Evolutionary conservation across 1,140 invertebrate species (phyloP), one percentile per base, ranked within the genome.

Genomic region (Drosophila simulans): DNA sequence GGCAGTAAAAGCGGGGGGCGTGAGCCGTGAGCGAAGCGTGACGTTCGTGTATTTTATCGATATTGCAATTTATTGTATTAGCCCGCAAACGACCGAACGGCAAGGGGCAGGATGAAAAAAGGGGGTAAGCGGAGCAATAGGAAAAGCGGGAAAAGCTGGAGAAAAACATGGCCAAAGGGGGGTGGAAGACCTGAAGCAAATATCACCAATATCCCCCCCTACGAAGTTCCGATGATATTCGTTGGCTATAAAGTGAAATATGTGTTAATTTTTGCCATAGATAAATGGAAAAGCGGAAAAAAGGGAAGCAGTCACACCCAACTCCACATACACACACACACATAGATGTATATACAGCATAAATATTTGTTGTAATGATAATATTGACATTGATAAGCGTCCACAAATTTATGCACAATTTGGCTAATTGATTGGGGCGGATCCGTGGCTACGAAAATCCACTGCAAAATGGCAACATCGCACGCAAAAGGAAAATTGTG

Each of bases 311-410:
- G 70, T 35, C 77, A 75, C 70, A 53, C 77, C 77, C 77, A 57
- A 8, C 15, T 52, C 5, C 11, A 11, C 15, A 34, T 39, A 35
- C 34, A 51, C 40, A 43, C 10, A 39, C 10, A 37, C 11, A 43
- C 40, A 60, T 43, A 15, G 7, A 45, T 35, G 35, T 17, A 53
- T 27, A 51, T 40, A 45, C 40, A 35, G n/a, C 35, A 62, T 52
- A 77, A 74, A 66, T 85, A 84, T 84, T 89, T 89, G 84, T 84
- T 88, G 69, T 84, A 88, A 89, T 89, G 77, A 89, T 89, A 84
- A 84, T 89, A 89, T 89, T 89, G 84, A 88, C 84, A 84, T 89
- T 89, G 84, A 89, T 89, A 89, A 89, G 84, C 84, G 84, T 84
- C 68, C 80, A 71, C 84, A 89, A 89, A 89, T 89, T 89, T 89